Evolutionary conservation across 2,888 invertebrate genomes (phyloP).

Genomic region (Drosophila heteroneura): DNA sequence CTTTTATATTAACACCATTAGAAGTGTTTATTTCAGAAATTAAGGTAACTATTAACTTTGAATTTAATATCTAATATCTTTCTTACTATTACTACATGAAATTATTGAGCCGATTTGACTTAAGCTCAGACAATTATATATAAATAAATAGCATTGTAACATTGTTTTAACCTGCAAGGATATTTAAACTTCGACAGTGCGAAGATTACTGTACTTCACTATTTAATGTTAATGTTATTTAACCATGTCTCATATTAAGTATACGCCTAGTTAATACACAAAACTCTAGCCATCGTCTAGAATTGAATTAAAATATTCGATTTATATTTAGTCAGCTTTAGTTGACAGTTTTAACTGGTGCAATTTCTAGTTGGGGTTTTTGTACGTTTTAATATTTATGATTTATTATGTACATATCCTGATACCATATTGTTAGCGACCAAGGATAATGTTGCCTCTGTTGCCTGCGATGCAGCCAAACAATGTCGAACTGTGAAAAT

Average conservation of each 20-base stretch:
- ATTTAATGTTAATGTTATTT: not conserved
- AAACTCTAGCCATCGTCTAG: conserved; percentile 23
- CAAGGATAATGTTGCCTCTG: conserved; percentile 84
- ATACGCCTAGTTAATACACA: conserved; percentile 38
- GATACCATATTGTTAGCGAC: conserved; percentile 85
- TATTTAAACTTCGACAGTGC: conserved; percentile 7
- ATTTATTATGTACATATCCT: conserved; percentile 57
- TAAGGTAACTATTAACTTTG: not conserved
- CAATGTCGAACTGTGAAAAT: conserved; percentile 84
- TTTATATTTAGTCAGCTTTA: not conserved
- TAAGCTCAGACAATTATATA: not conserved
- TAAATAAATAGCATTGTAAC: not conserved
- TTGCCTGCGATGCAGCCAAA: conserved; percentile 84
- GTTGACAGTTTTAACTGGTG: conserved; percentile 28
- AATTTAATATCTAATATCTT: not conserved
- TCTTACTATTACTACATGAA: not conserved
- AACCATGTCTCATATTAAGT: conserved; percentile 23
- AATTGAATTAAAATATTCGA: not conserved
- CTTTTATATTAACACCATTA: not conserved
- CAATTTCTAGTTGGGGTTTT: conserved; percentile 16
- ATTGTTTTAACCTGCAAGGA: conserved; percentile 7
- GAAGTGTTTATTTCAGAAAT: not conserved
- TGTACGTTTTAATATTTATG: conserved; percentile 13
- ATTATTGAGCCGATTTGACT: not conserved
- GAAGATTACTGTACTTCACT: not conserved